A percentile compares a stretch with the other conserved stretches of the same genome.
Conservation (phyloP, 2,797 vertebrate genomes). For the Scomberomorus guttatus region DNA sequence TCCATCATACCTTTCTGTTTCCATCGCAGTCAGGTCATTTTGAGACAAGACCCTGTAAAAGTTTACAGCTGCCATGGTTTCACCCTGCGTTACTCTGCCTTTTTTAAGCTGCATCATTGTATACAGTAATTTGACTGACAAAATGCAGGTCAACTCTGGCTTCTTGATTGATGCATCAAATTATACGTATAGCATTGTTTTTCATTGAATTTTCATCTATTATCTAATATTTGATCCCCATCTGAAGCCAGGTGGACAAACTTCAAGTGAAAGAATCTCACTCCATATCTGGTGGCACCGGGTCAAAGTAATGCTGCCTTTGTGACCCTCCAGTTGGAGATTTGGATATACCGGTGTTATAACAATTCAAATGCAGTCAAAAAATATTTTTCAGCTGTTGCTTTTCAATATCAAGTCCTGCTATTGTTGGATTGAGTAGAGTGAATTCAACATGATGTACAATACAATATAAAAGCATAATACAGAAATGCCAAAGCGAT, state of each 20-base stretch:
- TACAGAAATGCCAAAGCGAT: slow-evolving; percentile 5
- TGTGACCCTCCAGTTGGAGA: not conserved
- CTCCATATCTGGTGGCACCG: not conserved
- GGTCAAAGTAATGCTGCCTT: not conserved
- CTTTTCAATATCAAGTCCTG: not conserved
- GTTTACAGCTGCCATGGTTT: no score
- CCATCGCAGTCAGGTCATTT: no score
- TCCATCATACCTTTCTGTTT: no score
- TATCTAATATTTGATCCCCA: not conserved
- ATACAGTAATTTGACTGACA: no score
- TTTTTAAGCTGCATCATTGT: no score
- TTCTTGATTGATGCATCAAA: no score
- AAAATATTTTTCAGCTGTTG: slow-evolving; percentile 10
- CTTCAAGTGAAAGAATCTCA: not conserved
- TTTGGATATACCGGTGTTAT: not conserved
- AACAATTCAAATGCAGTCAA: not conserved
- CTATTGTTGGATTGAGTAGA: not conserved
- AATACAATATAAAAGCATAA: slow-evolving; percentile 3
- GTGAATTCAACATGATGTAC: not conserved
- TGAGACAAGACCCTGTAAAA: no score
- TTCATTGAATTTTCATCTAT: not conserved
- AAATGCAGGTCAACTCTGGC: no score
- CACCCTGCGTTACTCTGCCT: no score
- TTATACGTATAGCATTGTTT: not conserved
- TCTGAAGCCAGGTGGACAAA: not conserved